These are phyloP conservation scores for Gymnocheta viridis DNA, from an alignment of 2,888 invertebrate species.

Conservation along the genomic window DNA sequence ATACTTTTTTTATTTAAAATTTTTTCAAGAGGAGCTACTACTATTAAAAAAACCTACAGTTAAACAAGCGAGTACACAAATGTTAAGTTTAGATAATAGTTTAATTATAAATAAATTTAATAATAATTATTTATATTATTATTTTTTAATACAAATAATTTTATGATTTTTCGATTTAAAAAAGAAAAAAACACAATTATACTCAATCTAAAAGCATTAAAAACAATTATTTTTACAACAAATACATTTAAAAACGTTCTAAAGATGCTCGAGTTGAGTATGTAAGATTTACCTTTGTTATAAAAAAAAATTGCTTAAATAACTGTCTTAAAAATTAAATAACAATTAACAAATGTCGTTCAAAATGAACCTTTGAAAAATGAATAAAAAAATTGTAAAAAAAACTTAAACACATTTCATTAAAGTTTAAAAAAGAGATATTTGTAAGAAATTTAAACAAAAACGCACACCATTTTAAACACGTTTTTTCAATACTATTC, in stretches of 20 bases:
- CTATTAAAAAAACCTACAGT: conserved; percentile 15
- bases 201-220: conserved; percentile 3
- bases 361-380: conserved; percentile 14
- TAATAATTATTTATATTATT: conserved; percentile 1
- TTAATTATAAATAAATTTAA: conserved; percentile 25
- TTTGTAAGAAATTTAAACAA: not conserved
- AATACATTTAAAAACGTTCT: not conserved
- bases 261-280: too few species aligned
- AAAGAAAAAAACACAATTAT: conserved; percentile 5
- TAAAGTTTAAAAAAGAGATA: conserved; percentile 5
- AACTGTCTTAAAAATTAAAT: conserved; percentile 62
- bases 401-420: conserved; percentile 33
- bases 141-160: conserved; percentile 64
- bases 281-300: not conserved
- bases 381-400: not conserved
- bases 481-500: conserved; percentile 4
- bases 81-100: conserved; percentile 32
- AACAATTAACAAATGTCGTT: conserved; percentile 30
- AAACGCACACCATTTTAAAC: conserved; percentile 33
- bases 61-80: conserved; percentile 33
- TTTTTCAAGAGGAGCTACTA: conserved; percentile 11
- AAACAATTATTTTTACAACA: conserved; percentile 19
- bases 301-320: conserved; percentile 39
- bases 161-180: conserved; percentile 39
- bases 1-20: conserved; percentile 50